phyloP scores from a whole-genome alignment of 2,113 vertebrate genomes.

The Cercocebus atys region DNA sequence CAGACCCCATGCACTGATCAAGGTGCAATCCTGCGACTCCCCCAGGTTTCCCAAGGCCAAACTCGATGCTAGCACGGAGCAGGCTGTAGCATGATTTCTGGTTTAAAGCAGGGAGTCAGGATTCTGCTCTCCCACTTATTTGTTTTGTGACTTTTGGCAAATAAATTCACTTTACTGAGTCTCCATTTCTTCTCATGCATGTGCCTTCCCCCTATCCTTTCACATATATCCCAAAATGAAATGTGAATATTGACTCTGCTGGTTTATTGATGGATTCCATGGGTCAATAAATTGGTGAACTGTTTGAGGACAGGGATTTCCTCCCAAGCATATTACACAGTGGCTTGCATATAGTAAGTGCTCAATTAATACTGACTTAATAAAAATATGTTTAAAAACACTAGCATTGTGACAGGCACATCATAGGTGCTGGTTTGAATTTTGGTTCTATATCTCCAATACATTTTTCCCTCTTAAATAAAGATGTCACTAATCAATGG shows the following conservation, averaged over 20 bases:
- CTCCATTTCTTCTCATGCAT: not conserved
- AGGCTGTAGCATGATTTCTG: not conserved
- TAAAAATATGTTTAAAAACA: not conserved
- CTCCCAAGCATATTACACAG: not conserved
- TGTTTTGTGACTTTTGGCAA: not conserved
- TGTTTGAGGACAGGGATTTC: not conserved
- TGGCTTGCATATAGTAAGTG: not conserved
- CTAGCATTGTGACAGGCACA: not conserved
- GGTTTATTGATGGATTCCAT: not conserved
- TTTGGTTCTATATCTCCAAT: not conserved
- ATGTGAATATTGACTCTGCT: not conserved
- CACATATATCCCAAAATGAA: not conserved
- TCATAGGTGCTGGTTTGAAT: not conserved
- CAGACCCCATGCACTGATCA: not conserved
- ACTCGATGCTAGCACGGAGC: not conserved
- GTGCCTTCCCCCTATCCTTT: not conserved
- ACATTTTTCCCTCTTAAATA: not conserved
- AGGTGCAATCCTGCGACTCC: too few species aligned
- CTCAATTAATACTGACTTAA: not conserved
- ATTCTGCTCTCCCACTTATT: not conserved
- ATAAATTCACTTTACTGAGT: not conserved
- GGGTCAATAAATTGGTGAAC: not conserved
- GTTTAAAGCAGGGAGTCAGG: not conserved
- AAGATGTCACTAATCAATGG: not conserved
- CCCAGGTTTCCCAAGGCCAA: not conserved